phyloP scores from a whole-genome alignment of 2,113 vertebrate genomes.

The Thalassoma bifasciatum region DNA sequence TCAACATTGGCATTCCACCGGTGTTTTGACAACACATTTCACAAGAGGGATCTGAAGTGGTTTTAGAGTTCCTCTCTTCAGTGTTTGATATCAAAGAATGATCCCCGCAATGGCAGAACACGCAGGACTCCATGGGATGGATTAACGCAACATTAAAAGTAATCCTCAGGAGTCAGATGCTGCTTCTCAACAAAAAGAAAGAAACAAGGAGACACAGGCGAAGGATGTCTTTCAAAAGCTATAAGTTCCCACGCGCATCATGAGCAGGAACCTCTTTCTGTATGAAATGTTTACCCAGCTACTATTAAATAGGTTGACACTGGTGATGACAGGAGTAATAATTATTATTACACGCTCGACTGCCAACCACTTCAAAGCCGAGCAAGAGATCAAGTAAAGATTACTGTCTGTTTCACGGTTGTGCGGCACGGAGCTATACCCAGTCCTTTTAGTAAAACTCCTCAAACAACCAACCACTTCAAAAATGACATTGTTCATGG shows the following conservation, averaged over 20 bases:
- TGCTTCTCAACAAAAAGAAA: conserved; percentile 61
- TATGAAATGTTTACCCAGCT: conserved; percentile 68
- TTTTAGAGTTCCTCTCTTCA: conserved; percentile 81
- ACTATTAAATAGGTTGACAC: conserved; percentile 71
- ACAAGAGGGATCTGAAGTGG: conserved; percentile 78
- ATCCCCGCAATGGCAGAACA: conserved; percentile 82
- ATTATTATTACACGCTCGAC: conserved; percentile 67
- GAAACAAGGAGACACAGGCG: conserved; percentile 61
- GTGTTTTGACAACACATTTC: conserved; percentile 85
- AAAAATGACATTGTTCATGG: conserved; percentile 17
- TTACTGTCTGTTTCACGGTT: conserved; percentile 52
- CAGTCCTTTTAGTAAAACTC: conserved; percentile 37
- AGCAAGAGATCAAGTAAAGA: conserved; percentile 64
- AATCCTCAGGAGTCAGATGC: conserved; percentile 79
- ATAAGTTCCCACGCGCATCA: conserved; percentile 55
- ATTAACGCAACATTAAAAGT: conserved; percentile 84
- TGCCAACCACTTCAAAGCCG: conserved; percentile 56
- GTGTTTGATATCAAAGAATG: conserved; percentile 83
- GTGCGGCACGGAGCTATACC: conserved; percentile 37
- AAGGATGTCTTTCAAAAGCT: conserved; percentile 51
- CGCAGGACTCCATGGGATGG: conserved; percentile 76
- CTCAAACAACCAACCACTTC: conserved; percentile 36
- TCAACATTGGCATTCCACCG: conserved; percentile 73
- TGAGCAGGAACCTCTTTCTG: conserved; percentile 50
- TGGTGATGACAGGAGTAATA: conserved; percentile 65